phyloP scores from a whole-genome alignment of 2,113 vertebrate genomes.

The Menidia beryllina region DNA sequence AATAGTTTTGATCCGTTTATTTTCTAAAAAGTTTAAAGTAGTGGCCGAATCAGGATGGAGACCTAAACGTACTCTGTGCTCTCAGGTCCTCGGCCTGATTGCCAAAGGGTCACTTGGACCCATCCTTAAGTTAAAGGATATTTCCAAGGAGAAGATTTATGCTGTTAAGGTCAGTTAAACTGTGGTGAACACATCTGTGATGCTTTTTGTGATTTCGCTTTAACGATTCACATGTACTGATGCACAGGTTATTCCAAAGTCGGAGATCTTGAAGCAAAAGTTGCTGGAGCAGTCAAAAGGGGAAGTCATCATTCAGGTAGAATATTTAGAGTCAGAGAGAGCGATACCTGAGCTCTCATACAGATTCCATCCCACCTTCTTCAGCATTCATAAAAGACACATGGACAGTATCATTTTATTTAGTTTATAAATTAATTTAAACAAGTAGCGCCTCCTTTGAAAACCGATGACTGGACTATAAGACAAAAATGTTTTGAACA shows the following conservation, averaged over 20 bases:
- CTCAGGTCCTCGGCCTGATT: conserved; percentile 87
- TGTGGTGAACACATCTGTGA: not conserved
- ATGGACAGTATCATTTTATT: not conserved
- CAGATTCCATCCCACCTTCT: not conserved
- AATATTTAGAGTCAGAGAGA: not conserved
- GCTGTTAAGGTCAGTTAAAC: conserved; percentile 86
- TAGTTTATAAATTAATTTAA: not conserved
- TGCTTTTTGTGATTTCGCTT: not conserved
- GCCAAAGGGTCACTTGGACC: conserved; percentile 93
- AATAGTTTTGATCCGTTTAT: too few relatives aligned
- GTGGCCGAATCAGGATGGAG: not conserved
- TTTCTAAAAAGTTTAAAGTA: not conserved
- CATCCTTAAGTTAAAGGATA: conserved; percentile 89
- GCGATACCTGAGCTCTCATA: conserved; percentile 4
- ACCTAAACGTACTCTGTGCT: conserved; percentile 22
- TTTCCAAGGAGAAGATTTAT: conserved; percentile 81
- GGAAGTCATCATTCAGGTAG: conserved; percentile 92
- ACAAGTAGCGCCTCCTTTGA: not conserved
- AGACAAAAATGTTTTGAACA: too few relatives aligned
- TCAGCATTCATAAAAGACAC: not conserved
- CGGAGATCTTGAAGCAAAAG: conserved; percentile 85
- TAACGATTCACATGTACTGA: not conserved
- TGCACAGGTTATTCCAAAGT: conserved; percentile 87
- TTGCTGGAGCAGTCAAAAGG: conserved; percentile 89
- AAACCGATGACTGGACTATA: not conserved